phyloP scores from a whole-genome alignment of 2,113 vertebrate species.

The Cavia aperea region DNA sequence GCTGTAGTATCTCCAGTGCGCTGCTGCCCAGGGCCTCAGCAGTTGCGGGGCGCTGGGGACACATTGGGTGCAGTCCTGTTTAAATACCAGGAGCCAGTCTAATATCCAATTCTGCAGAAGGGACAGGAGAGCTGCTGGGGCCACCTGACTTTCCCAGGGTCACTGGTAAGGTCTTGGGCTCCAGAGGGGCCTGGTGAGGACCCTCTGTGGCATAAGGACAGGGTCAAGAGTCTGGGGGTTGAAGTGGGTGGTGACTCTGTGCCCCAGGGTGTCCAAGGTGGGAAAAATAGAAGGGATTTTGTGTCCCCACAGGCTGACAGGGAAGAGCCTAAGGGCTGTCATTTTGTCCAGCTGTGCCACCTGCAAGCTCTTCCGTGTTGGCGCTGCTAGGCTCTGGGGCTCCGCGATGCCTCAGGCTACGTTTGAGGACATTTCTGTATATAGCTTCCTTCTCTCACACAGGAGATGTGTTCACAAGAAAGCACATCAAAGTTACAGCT shows the following conservation, averaged over 20 bases:
- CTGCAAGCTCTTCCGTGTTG: neutral
- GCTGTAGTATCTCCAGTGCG: too few species aligned
- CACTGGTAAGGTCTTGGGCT: neutral
- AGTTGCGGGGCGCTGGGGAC: neutral
- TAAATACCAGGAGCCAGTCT: too few species aligned
- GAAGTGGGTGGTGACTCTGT: neutral
- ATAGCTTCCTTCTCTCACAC: fast-evolving
- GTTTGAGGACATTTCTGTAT: fast-evolving
- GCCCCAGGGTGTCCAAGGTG: neutral
- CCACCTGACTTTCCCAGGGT: neutral
- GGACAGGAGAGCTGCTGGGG: neutral
- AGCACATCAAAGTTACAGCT: neutral
- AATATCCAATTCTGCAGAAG: neutral
- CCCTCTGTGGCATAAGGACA: neutral
- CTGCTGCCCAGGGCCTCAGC: neutral
- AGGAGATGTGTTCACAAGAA: fast-evolving
- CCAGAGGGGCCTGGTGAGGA: neutral
- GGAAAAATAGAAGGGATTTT: neutral
- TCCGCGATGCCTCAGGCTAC: fast-evolving
- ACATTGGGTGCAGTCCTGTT: neutral
- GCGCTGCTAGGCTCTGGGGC: too few species aligned
- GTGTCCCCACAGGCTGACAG: neutral
- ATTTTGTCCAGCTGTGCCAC: neutral
- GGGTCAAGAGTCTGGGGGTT: too few species aligned
- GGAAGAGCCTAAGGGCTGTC: neutral